Evolutionary conservation across 1,140 invertebrate species (phyloP), one percentile per base, ranked within the genome.

Genomic region (Yoshiicerus persimilis): DNA sequence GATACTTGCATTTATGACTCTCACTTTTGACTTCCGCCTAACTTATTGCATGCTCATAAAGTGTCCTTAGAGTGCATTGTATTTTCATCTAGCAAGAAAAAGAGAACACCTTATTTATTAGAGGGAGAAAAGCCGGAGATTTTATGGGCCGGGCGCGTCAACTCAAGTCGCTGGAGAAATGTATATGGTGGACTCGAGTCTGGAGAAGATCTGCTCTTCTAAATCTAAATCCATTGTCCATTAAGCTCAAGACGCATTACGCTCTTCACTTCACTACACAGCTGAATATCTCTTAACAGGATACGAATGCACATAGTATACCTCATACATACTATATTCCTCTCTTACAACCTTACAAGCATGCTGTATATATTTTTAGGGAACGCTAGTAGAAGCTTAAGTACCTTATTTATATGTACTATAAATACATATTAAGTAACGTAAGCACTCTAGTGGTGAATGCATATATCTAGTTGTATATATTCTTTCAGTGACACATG

Each of bases 41-140:
- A 38, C 75, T 80, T 80, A 80, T 80, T 30, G 75, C 75, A 80
- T 32, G 75, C 75, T 80, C 75, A 80, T 80, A 80, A 80, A 80
- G 75, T 80, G 75, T 80, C 75, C 75, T 80, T 32, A 80, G 75
- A 80, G 75, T 80, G 75, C 75, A 80, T 80, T 80, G 75, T 80
- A 32, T 80, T 80, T 38, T 80, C 75, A 80, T 80, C 75, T 80
- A 38, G 10, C 11, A 80, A 80, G 75, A 80, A 80, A 9, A 80
- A 80, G 30, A 32, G 75, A 80, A 80, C 75, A 80, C 75, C 75
- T 80, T 80, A 80, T 80, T 80, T 80, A 80, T 80, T 80, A 80
- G 75, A 23, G n/a, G 32, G 34, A 34, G 75, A 80, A 80, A 80
- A 80, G 32, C 30, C 20, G 75, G 32, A 80, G 75, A 80, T 80